A percentile compares a stretch with the other conserved stretches of the same genome.
Evolutionary conservation across 2,888 invertebrate species (phyloP).

Genomic region (Macrophya alboannulata): DNA sequence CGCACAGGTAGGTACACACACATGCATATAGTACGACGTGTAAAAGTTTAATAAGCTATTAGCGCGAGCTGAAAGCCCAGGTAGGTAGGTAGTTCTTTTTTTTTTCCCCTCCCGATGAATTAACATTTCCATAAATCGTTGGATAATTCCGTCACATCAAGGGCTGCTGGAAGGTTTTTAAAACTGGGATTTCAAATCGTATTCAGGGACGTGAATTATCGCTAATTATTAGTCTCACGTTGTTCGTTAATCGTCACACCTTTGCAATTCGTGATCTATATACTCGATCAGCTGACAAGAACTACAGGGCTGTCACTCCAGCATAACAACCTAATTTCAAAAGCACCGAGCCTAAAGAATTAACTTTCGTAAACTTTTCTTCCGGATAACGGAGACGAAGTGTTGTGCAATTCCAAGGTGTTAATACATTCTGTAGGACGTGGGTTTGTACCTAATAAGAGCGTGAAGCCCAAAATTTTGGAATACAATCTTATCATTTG

Average conservation of each 20-base stretch:
- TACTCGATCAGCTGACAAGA: constrained; percentile 32
- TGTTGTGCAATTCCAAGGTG: not conserved
- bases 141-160: constrained; percentile 42
- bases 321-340: constrained; percentile 55
- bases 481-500: too few relatives aligned
- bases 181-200: not conserved
- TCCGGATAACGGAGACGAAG: not conserved
- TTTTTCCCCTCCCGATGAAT: not conserved
- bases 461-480: not conserved
- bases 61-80: not conserved
- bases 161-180: constrained; percentile 25
- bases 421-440: not conserved
- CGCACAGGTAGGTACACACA: not conserved
- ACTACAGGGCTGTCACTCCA: constrained; percentile 56
- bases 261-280: constrained; percentile 1
- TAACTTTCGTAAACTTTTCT: constrained; percentile 6
- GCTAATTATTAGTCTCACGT: not conserved
- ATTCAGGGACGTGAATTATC: constrained; percentile 28
- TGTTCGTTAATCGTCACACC: constrained; percentile 17
- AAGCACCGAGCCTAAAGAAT: constrained; percentile 13
- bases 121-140: constrained; percentile 42
- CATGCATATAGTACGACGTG: constrained; percentile 8
- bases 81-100: not conserved
- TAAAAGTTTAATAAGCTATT: constrained; percentile 51
- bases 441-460: not conserved